Evolutionary conservation across 2,888 invertebrate genomes (phyloP).

Genomic region (Mactromeris polynyma): DNA sequence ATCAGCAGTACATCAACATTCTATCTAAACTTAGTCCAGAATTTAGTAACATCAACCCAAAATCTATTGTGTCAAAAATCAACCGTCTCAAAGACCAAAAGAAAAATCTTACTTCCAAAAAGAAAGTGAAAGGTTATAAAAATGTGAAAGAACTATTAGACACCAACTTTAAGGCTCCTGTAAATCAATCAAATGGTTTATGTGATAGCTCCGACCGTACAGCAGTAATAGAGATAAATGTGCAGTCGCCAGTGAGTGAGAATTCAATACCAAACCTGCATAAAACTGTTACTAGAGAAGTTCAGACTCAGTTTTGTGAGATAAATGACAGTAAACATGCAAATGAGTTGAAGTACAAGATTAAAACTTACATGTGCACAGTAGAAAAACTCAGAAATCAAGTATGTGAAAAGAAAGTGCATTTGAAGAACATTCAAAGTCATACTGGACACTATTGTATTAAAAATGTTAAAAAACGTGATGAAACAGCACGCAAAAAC

Average conservation of each 20-base stretch:
- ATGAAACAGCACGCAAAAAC: background rate
- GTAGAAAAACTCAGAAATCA: background rate
- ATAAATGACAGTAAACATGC: background rate
- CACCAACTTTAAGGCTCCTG: background rate
- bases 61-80: background rate
- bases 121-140: background rate
- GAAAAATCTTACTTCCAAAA: background rate
- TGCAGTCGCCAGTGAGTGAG: background rate
- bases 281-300: background rate
- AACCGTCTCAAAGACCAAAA: background rate
- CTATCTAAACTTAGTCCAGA: background rate
- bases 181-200: background rate
- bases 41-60: background rate
- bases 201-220: background rate
- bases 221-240: background rate
- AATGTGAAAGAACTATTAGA: background rate
- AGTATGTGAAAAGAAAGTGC: background rate
- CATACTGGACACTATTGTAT: background rate
- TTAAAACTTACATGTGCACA: background rate
- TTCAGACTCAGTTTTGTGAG: background rate
- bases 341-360: background rate
- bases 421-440: background rate
- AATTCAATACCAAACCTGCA: background rate
- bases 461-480: background rate
- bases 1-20: background rate